These are phyloP conservation scores for Mimachlamys varia DNA, from an alignment of 2,888 invertebrate genomes.

Conservation along the genomic window DNA sequence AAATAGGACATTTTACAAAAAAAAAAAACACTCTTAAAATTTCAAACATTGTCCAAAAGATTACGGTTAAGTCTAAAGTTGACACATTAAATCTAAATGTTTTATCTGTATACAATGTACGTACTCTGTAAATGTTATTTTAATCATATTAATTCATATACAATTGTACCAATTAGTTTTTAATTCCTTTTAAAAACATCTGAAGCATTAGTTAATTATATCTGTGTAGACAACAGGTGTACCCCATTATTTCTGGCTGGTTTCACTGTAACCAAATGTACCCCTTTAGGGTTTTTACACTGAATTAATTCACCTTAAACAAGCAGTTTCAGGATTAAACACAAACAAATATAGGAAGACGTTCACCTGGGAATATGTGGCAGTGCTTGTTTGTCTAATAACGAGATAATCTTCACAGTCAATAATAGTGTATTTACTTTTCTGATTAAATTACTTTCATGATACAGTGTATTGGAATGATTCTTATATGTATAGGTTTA, in stretches of 20 bases:
- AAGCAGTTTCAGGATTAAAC: conserved; percentile 16
- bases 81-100: neutral
- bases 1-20: too few relatives aligned
- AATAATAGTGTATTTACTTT: neutral
- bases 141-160: neutral
- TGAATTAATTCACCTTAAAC: neutral
- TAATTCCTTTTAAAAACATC: conserved; percentile 5
- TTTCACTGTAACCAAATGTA: neutral
- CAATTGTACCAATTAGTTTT: neutral
- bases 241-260: neutral
- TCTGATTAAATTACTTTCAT: neutral
- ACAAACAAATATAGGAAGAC: neutral
- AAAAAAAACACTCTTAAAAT: too few relatives aligned
- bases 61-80: too few relatives aligned
- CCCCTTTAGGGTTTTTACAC: neutral
- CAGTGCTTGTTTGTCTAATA: neutral
- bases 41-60: too few relatives aligned
- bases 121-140: conserved; percentile 9
- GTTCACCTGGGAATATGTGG: neutral
- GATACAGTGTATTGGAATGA: neutral
- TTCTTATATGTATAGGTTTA: neutral
- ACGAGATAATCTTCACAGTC: neutral
- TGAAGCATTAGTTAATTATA: neutral
- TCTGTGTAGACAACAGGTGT: neutral
- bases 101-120: neutral